Evolutionary conservation across 2,888 invertebrate species (phyloP).

Genomic region (Plebejus melissa): DNA sequence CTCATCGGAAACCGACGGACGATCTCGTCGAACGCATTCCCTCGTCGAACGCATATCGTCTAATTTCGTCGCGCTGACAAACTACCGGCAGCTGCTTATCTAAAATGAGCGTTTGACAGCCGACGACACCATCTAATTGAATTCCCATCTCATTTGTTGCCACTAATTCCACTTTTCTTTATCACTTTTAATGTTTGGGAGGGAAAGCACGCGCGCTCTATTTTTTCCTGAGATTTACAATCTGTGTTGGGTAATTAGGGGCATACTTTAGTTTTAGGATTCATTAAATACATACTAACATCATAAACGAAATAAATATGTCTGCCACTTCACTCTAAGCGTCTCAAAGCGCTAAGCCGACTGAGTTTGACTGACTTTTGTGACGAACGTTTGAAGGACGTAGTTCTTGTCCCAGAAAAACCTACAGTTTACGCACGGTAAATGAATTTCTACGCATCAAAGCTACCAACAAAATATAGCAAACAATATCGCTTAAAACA

Average conservation of each 20-base stretch:
- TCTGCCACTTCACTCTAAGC: background rate
- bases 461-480: background rate
- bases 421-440: background rate
- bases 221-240: background rate
- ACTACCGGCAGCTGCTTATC: conserved; percentile 62
- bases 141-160: conserved; percentile 34
- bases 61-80: conserved; percentile 62
- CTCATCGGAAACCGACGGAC: conserved; percentile 8
- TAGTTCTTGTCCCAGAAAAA: no score
- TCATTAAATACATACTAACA: background rate
- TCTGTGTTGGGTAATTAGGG: background rate
- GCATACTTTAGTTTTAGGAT: background rate
- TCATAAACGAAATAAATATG: background rate
- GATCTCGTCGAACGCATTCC: conserved; percentile 1
- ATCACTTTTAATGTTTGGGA: background rate
- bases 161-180: conserved; percentile 20
- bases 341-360: background rate
- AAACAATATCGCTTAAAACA: no score
- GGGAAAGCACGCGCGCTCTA: conserved; percentile 3
- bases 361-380: background rate
- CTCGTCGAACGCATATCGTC: conserved; percentile 39
- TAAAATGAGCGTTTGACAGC: conserved; percentile 34
- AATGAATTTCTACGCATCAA: no score
- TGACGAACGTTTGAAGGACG: no score
- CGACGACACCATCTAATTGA: conserved; percentile 38